These are phyloP conservation scores for Scatophagus argus DNA, from an alignment of 2,113 vertebrate species.

Conservation along the genomic window DNA sequence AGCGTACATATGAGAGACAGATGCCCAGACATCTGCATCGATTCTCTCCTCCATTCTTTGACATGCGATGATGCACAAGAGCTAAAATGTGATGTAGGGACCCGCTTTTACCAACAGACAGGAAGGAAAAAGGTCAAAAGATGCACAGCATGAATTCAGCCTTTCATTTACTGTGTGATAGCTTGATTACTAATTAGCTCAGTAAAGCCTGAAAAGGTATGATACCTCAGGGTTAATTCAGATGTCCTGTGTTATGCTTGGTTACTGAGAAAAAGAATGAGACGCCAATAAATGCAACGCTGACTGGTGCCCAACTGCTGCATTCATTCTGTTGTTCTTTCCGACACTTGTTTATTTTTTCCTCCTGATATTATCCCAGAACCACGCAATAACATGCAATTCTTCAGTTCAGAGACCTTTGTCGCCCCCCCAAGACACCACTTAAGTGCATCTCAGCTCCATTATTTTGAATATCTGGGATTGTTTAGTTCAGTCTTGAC, in stretches of 20 bases:
- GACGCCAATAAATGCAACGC: neutral
- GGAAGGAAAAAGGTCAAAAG: conserved; percentile 6
- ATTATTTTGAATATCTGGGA: conserved; percentile 35
- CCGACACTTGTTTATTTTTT: neutral
- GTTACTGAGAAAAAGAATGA: neutral
- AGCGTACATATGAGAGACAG: neutral
- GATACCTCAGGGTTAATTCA: neutral
- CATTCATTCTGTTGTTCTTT: neutral
- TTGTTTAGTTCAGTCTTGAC: conserved; percentile 58
- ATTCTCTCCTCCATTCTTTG: neutral
- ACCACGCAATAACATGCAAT: neutral
- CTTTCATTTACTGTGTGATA: conserved; percentile 17
- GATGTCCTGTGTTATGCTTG: neutral
- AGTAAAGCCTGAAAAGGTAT: neutral
- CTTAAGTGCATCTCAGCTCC: conserved; percentile 9
- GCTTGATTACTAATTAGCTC: conserved; percentile 21
- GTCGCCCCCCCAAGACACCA: neutral
- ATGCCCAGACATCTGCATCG: conserved; percentile 11
- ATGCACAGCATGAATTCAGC: neutral
- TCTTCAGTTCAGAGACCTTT: neutral
- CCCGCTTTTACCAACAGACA: neutral
- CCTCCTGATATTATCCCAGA: neutral
- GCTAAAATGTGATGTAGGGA: neutral
- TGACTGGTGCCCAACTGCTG: neutral
- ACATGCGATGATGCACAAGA: neutral